Evolutionary conservation across 1,140 invertebrate species (phyloP).

Genomic region (Pristionchus pacificus): DNA sequence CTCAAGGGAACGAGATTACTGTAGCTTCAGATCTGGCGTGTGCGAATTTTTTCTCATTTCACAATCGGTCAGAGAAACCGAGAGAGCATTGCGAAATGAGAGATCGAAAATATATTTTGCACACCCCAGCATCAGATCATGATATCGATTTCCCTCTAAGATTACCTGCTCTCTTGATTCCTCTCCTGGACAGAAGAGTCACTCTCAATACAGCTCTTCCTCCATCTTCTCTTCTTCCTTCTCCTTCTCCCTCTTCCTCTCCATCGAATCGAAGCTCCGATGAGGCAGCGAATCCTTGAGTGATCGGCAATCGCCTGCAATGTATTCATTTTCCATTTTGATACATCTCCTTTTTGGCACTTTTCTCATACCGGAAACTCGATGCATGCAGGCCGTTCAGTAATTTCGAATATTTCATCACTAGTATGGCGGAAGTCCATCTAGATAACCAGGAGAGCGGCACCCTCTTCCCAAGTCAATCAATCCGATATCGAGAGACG

Average conservation of each 20-base stretch:
- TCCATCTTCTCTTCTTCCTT: slow-evolving; percentile 3
- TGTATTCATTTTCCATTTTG: not conserved
- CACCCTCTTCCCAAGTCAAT: not conserved
- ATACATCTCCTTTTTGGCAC: too few species aligned
- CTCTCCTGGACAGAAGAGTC: slow-evolving; percentile 51
- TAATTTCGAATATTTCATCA: too few species aligned
- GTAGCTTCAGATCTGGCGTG: too few species aligned
- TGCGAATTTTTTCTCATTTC: too few species aligned
- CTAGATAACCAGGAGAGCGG: not conserved
- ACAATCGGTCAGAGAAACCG: too few species aligned
- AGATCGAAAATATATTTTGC: not conserved
- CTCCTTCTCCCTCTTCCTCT: slow-evolving; percentile 9
- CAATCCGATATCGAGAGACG: not conserved
- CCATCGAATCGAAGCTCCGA: slow-evolving; percentile 35
- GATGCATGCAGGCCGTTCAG: too few species aligned
- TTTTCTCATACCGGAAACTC: too few species aligned
- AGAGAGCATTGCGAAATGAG: too few species aligned
- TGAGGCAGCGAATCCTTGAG: slow-evolving; percentile 46
- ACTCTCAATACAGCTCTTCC: slow-evolving; percentile 23
- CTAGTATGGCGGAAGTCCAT: not conserved
- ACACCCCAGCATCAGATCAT: not conserved
- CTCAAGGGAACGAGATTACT: too few species aligned
- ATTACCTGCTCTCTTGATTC: slow-evolving; percentile 38
- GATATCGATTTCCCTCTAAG: not conserved
- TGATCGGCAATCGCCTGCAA: slow-evolving; percentile 44